Conservation (phyloP, 2,113 vertebrate species). For the Alexandromys fortis region DNA sequence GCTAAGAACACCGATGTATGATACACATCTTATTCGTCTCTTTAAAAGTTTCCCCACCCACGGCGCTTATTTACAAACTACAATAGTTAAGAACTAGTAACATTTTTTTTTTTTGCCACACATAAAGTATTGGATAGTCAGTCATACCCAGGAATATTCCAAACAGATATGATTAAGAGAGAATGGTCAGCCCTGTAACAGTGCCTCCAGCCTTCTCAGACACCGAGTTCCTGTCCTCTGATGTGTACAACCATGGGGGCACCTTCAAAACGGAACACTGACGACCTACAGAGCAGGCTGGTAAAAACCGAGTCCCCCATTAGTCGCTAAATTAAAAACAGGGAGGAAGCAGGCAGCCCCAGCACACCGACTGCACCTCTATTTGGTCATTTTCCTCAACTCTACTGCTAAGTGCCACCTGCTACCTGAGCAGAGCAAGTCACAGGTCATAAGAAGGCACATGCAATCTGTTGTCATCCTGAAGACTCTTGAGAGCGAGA, state of each 20-base stretch:
- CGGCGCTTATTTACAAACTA: conserved; percentile 61
- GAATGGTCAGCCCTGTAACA: neutral
- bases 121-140: neutral
- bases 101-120: neutral
- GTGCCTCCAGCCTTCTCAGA: neutral
- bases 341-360: neutral
- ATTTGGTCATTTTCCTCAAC: neutral
- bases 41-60: neutral
- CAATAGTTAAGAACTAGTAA: conserved; percentile 46
- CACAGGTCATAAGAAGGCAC: neutral
- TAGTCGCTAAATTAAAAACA: neutral
- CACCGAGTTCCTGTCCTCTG: rapidly evolving
- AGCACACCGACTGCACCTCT: neutral
- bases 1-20: conserved; percentile 34
- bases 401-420: neutral
- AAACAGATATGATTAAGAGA: conserved; percentile 11
- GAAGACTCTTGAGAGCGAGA: neutral
- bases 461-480: neutral
- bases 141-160: conserved; percentile 8
- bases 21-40: conserved; percentile 35
- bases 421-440: neutral
- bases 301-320: neutral
- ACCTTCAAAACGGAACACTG: neutral
- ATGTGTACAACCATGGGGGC: neutral
- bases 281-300: neutral